These are phyloP conservation scores for Eucera pruinosa DNA, from an alignment of 2,888 invertebrate genomes.

Conservation along the genomic window DNA sequence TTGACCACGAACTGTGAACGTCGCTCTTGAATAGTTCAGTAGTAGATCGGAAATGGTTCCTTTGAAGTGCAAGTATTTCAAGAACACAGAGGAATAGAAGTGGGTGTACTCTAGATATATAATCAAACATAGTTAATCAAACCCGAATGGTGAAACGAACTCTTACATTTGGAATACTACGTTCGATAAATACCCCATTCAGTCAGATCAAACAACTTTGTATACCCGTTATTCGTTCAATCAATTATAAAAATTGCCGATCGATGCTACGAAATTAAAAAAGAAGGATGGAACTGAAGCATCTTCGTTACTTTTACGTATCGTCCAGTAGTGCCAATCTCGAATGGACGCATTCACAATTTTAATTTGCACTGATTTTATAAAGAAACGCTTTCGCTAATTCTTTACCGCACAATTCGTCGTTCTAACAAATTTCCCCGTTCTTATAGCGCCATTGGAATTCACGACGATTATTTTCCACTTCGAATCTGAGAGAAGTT, in stretches of 20 bases:
- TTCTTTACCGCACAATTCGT: background rate
- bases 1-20: background rate
- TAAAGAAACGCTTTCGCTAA: constrained; percentile 1
- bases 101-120: background rate
- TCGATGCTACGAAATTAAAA: background rate
- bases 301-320: background rate
- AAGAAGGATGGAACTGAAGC: background rate
- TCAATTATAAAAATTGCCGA: background rate
- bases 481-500: constrained; percentile 2
- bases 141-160: too few species aligned
- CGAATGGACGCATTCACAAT: background rate
- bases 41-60: background rate
- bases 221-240: too few species aligned
- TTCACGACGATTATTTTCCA: constrained; percentile 26
- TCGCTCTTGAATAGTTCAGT: background rate
- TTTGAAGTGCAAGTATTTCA: background rate
- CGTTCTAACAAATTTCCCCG: constrained; percentile 22
- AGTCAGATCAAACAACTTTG: too few species aligned
- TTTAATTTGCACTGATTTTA: background rate
- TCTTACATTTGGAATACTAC: too few species aligned
- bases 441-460: constrained; percentile 22
- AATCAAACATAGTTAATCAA: too few species aligned
- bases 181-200: too few species aligned
- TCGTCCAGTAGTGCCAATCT: background rate
- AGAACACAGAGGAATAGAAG: background rate